Percentiles rank a stretch among this genome's conserved stretches.
Evolutionary conservation across 2,888 invertebrate species (phyloP).

Genomic region (Tinea trinotella): DNA sequence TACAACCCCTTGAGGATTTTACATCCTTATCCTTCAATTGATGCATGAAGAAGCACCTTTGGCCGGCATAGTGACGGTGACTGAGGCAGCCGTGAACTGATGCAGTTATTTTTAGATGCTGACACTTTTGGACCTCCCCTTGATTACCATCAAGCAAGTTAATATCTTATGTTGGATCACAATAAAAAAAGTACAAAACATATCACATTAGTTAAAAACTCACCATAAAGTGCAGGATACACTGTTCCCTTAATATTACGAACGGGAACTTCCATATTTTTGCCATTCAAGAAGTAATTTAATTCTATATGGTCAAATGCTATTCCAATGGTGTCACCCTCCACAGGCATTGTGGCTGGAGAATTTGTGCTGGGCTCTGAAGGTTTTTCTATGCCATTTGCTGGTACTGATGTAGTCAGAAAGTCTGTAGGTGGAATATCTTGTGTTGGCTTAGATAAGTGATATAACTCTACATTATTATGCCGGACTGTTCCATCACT

Average conservation of each 20-base stretch:
- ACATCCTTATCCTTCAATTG: too few relatives aligned
- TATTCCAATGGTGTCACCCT: slow-evolving; percentile 95
- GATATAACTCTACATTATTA: slow-evolving; percentile 84
- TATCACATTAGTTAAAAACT: slow-evolving; percentile 30
- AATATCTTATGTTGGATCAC: too few relatives aligned
- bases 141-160: too few relatives aligned
- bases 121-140: too few relatives aligned
- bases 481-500: slow-evolving; percentile 91
- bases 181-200: too few relatives aligned
- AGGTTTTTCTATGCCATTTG: slow-evolving; percentile 38
- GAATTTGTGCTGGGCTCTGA: slow-evolving; percentile 33
- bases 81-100: too few relatives aligned
- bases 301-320: slow-evolving; percentile 97
- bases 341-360: slow-evolving; percentile 76
- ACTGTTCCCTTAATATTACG: slow-evolving; percentile 92
- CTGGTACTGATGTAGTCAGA: slow-evolving; percentile 49
- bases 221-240: slow-evolving; percentile 94
- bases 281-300: slow-evolving; percentile 95
- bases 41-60: too few relatives aligned
- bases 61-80: too few relatives aligned
- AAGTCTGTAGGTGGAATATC: slow-evolving; percentile 59
- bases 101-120: too few relatives aligned
- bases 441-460: slow-evolving; percentile 63
- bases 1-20: too few relatives aligned
- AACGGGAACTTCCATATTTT: slow-evolving; percentile 86